These are phyloP conservation scores for Catharus minimus DNA, from an alignment of 2,113 vertebrate genomes.

Conservation along the genomic window DNA sequence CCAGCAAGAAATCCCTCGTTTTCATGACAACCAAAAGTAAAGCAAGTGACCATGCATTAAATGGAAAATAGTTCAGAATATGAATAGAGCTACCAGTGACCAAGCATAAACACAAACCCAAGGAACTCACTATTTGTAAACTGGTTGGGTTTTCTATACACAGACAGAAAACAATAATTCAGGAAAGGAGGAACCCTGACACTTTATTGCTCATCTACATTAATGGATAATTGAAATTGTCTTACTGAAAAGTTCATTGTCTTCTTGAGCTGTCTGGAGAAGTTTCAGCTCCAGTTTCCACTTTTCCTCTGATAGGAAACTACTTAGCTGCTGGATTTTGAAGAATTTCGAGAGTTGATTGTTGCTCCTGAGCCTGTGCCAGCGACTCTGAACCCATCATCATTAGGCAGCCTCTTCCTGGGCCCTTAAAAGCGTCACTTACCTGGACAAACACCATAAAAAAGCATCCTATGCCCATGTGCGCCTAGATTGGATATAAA, in stretches of 20 bases:
- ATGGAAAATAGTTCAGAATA: constrained; percentile 73
- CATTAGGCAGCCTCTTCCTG: background rate
- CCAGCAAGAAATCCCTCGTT: constrained; percentile 76
- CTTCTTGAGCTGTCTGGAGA: background rate
- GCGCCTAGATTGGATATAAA: background rate
- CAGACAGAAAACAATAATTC: background rate
- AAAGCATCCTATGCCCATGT: background rate
- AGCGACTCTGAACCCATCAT: background rate
- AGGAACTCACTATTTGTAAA: constrained; percentile 53
- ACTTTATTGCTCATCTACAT: background rate
- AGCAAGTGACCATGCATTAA: constrained; percentile 43
- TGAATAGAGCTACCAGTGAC: constrained; percentile 78
- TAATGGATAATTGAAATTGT: background rate
- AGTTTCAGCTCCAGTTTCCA: background rate
- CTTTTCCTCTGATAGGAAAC: background rate
- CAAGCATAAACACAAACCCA: constrained; percentile 80
- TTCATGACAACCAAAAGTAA: constrained; percentile 80
- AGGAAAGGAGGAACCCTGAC: background rate
- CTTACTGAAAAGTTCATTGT: background rate
- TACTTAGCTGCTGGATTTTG: background rate
- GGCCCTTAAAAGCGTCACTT: background rate
- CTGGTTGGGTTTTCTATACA: background rate
- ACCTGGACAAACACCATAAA: background rate
- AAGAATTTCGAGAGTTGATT: background rate
- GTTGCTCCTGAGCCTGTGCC: background rate